Evolutionary conservation across 2,797 vertebrate genomes (phyloP), one percentile per base, ranked within the genome.

Genomic region (Cichlasoma orientale): DNA sequence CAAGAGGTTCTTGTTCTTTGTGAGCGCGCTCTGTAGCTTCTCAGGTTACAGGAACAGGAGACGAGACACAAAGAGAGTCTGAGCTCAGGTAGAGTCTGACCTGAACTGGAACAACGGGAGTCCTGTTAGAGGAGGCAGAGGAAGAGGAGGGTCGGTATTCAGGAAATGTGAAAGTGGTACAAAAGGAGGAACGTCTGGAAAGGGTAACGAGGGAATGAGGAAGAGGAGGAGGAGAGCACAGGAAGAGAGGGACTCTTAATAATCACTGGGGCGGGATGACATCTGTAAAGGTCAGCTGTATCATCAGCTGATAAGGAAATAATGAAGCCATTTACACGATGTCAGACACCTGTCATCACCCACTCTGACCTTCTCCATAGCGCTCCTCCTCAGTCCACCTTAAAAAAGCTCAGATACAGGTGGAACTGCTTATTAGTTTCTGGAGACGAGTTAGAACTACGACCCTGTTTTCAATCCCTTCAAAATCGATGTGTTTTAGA

Each of bases 21-120:
- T 89, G 81, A 68, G 27, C 63, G n/a, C 73, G 83, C 88, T 84
- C 77, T 77, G 87, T 78, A 72, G 85, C 56, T 16, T 79, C 89
- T 95, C 91, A 25, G 83, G 90, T 95, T 95, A 90, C 95, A 92
- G 88, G 85, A 94, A 93, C 91, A 90, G 85, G 83, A 91, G 84
- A 87, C 44, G 71, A 44, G 74, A 79, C 66, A 90, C 81, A 90
- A 87, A 88, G 86, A 86, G 52, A 61, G 74, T 68, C 83, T 50
- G 82, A 87, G 85, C 86, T 90, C 87, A 90, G 84, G 86, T 85
- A 63, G 71, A 90, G 84, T 54, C 84, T 80, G 83, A 90, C 80
- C 87, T 78, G 72, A 57, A 74, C 78, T 9, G 9, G 54, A 89
- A 89, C 84, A 90, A 89, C 80, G 36, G 47, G 54, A 69, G 80